These are phyloP conservation scores for Ptychoptera contaminata DNA, from an alignment of 2,888 invertebrate genomes.

Conservation along the genomic window DNA sequence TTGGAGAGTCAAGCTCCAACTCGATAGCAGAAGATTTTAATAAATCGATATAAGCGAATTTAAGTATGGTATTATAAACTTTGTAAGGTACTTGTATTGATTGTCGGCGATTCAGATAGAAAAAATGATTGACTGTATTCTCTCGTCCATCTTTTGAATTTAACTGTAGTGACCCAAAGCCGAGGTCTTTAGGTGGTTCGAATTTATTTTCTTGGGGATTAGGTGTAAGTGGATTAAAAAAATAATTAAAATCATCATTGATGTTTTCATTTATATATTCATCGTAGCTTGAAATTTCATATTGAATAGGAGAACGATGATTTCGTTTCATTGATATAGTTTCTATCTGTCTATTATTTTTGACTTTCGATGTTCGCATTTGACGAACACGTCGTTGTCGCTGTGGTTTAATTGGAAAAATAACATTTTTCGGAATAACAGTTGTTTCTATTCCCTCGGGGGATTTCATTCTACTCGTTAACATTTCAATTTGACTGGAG, in stretches of 20 bases:
- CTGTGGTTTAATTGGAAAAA: constrained; percentile 6
- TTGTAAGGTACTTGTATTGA: constrained; percentile 46
- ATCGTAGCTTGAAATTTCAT: constrained; percentile 2
- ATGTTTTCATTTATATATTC: background rate
- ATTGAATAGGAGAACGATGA: constrained; percentile 1
- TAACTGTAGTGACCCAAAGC: no score
- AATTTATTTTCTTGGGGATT: background rate
- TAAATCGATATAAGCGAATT: constrained; percentile 56
- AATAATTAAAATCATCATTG: background rate
- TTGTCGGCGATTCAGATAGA: constrained; percentile 31
- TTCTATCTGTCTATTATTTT: background rate
- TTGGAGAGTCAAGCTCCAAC: constrained; percentile 62
- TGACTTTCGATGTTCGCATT: constrained; percentile 1
- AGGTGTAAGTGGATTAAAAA: background rate
- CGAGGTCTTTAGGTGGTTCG: no score
- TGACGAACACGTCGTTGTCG: constrained; percentile 7
- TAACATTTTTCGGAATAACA: constrained; percentile 2
- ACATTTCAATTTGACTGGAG: background rate
- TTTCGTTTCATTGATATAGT: background rate
- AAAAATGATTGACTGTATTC: constrained; percentile 26
- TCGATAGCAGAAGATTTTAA: constrained; percentile 57
- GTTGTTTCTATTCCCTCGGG: constrained; percentile 4
- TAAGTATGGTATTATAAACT: constrained; percentile 61
- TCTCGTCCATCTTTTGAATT: constrained; percentile 12
- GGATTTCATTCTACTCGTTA: background rate